Evolutionary conservation across 37 sponge, comb jelly and placozoan species (phyloP).

Genomic region (Haliclona indistincta): DNA sequence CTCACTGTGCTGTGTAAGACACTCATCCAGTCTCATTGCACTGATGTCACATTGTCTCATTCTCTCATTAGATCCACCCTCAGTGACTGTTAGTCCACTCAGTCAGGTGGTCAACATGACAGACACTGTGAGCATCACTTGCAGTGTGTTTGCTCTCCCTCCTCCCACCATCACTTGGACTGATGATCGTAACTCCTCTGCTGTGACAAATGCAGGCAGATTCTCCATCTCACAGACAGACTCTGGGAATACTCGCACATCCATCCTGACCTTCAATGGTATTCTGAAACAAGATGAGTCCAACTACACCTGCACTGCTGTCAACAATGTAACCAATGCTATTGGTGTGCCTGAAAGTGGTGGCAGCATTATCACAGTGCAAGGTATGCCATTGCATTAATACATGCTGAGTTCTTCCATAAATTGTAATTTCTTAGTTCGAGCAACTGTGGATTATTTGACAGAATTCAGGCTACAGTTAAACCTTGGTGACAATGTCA

Average conservation of each 20-base stretch:
- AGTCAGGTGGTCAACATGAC: neutral
- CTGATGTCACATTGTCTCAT: neutral
- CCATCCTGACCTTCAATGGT: neutral
- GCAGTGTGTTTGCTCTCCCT: neutral
- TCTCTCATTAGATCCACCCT: constrained; percentile 1
- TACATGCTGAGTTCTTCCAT: too few species aligned
- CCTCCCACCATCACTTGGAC: neutral
- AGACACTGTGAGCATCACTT: neutral
- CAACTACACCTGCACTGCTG: constrained; percentile 16
- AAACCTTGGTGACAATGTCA: neutral
- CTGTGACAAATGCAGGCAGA: neutral
- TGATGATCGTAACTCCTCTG: neutral
- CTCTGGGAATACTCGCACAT: neutral
- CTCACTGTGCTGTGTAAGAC: constrained; percentile 1
- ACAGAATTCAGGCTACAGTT: neutral
- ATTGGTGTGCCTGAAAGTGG: neutral
- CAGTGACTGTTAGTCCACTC: neutral
- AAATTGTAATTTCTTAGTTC: too few species aligned
- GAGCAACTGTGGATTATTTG: neutral
- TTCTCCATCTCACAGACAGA: neutral
- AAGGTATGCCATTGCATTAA: constrained; percentile 1
- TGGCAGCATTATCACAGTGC: neutral
- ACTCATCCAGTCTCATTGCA: neutral
- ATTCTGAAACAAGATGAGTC: neutral
- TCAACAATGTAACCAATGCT: constrained; percentile 7